A percentile compares a stretch with the other conserved stretches of the same genome.
phyloP scores from a whole-genome alignment of 1,140 invertebrate species.

The Hermatobates lingyangjiaoensis region DNA sequence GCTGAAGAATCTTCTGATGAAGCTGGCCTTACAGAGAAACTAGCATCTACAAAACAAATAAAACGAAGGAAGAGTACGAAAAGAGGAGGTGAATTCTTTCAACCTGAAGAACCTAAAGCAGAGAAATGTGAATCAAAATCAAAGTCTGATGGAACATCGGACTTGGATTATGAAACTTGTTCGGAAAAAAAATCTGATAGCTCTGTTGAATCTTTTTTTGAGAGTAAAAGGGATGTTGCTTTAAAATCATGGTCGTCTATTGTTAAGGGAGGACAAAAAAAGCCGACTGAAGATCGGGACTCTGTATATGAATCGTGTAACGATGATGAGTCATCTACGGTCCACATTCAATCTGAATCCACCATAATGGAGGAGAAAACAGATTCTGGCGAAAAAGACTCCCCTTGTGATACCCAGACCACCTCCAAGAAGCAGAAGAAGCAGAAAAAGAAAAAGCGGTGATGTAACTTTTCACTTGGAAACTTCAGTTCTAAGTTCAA shows the following conservation, averaged over 20 bases:
- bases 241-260: background rate
- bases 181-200: constrained; percentile 12
- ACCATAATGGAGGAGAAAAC: constrained; percentile 12
- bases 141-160: constrained; percentile 4
- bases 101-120: background rate
- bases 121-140: constrained; percentile 1
- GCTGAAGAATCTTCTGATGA: constrained; percentile 15
- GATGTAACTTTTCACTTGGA: constrained; percentile 6
- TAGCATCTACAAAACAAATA: constrained; percentile 3
- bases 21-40: background rate
- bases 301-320: constrained; percentile 18
- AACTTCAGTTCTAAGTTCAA: no score
- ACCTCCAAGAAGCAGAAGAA: constrained; percentile 12
- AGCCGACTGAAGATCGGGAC: constrained; percentile 11
- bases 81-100: no score
- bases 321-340: constrained; percentile 8
- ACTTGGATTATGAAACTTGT: constrained; percentile 9
- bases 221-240: background rate
- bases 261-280: constrained; percentile 1
- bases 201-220: constrained; percentile 7
- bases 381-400: constrained; percentile 14
- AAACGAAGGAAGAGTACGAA: constrained; percentile 10
- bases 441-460: constrained; percentile 16
- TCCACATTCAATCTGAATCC: constrained; percentile 3
- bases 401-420: background rate